Evolutionary conservation across 2,888 invertebrate species (phyloP), one percentile per base, ranked within the genome.

Genomic region (Gonocerus acuteangulatus): DNA sequence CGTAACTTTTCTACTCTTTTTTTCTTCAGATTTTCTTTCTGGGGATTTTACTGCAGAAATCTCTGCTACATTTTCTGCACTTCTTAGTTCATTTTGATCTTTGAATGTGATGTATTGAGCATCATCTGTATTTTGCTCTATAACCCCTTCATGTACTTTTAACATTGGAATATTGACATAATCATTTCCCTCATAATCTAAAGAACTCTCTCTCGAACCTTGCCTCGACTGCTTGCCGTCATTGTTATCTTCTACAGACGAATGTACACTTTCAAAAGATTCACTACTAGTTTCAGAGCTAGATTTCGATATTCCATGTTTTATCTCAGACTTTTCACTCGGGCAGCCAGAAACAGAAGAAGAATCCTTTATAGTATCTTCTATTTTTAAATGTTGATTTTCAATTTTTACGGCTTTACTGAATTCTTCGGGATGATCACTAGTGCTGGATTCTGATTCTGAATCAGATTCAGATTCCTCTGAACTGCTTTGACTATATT

Each of bases 251-350:
- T 49, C 42, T 11, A 54, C 49, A 16, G 48, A 54, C 48, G 49
- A 61, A 54, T 59, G 57, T 16, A 64, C 34, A 36, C 64, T 64
- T 48, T 64, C 64, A 60, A 52, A 63, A 19, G 63, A 63, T 44
- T 61, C 57, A 21, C 54, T 61, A 15, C 54, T 57, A 9, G 42
- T 22, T 39, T 22, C 39, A 13, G 54, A 42, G 1, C 36, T 15
- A 15, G 21, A 21, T 54, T 42, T 42, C 4, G 23, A 1, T n/a
- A 54, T 7, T 39, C 22, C 39, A 27, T 27, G 4, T n/a, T 39
- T 39, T 11, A 15, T 3, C n/a, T 2, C 15, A 3, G 39, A 39
- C n/a, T 11, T n/a, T 15, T 39, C n/a, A 39, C 15, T 39, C n/a
- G 4, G 39, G 15, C 3, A n/a, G 13, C 15, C 39, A 39, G 39